These are phyloP conservation scores for Halictus ligatus DNA, from an alignment of 2,888 invertebrate species.

Conservation along the genomic window DNA sequence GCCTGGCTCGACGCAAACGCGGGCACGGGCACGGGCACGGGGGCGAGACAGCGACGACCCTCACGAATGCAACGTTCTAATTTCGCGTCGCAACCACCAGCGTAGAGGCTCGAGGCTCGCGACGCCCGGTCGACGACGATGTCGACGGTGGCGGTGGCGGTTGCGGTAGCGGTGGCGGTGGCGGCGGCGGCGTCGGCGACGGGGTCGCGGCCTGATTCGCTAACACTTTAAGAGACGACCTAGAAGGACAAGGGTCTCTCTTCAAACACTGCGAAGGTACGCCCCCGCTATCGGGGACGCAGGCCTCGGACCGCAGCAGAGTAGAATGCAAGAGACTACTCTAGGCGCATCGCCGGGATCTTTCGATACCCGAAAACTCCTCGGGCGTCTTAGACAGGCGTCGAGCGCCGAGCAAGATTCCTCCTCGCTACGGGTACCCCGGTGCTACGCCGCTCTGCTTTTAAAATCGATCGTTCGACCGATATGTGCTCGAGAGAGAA, in stretches of 20 bases:
- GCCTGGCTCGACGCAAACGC: constrained; percentile 32
- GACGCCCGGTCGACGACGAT: background rate
- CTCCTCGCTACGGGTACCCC: background rate
- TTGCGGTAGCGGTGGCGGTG: constrained; percentile 10
- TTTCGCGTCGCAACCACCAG: constrained; percentile 57
- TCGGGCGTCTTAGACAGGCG: background rate
- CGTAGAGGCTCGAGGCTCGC: constrained; percentile 27
- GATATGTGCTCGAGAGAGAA: background rate
- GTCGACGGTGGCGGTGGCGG: constrained; percentile 14
- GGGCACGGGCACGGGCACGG: constrained; percentile 1
- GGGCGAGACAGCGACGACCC: constrained; percentile 52
- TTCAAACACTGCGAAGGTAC: constrained; percentile 52
- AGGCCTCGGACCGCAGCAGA: constrained; percentile 21
- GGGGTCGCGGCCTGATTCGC: constrained; percentile 66
- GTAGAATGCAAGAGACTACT: constrained; percentile 36
- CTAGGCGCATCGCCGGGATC: constrained; percentile 11
- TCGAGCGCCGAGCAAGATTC: background rate
- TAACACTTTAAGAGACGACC: constrained; percentile 61
- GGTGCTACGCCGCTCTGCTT: background rate
- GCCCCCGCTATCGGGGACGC: background rate
- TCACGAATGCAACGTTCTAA: constrained; percentile 69
- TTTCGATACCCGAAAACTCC: constrained; percentile 19
- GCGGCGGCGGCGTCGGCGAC: constrained; percentile 34
- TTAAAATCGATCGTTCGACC: background rate
- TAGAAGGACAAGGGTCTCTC: constrained; percentile 66